Evolutionary conservation across 2,113 vertebrate genomes (phyloP).

Genomic region (Urocitellus parryii): DNA sequence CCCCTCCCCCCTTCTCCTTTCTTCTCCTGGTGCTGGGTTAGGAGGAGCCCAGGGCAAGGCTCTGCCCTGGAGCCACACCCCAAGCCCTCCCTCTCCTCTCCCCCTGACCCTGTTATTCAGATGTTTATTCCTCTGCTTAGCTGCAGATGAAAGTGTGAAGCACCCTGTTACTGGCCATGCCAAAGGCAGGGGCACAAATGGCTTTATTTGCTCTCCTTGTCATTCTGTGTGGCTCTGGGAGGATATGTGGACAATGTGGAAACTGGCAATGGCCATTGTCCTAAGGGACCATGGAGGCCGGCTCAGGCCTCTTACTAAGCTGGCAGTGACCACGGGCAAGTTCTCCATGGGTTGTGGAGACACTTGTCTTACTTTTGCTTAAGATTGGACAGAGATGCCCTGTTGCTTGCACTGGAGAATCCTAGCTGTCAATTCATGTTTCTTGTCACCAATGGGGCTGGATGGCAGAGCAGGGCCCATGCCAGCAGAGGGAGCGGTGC

Average conservation of each 20-base stretch:
- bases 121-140: too few species aligned
- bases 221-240: not conserved
- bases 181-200: not conserved
- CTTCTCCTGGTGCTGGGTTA: too few species aligned
- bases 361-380: not conserved
- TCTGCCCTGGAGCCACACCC: too few species aligned
- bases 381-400: not conserved
- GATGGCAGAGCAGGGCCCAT: too few species aligned
- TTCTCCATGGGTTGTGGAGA: not conserved
- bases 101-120: not conserved
- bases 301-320: not conserved
- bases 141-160: not conserved
- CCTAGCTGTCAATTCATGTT: not conserved
- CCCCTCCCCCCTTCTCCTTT: too few species aligned
- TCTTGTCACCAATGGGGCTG: not conserved
- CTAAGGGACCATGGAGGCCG: not conserved
- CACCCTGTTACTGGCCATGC: not conserved
- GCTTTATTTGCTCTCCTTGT: not conserved
- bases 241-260: not conserved
- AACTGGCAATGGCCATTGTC: not conserved
- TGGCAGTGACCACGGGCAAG: not conserved
- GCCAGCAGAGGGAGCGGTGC: too few species aligned
- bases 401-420: not conserved
- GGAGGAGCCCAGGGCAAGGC: too few species aligned
- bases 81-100: not conserved